Evolutionary conservation across 2,113 vertebrate genomes (phyloP).

Genomic region (Anguilla japonica): DNA sequence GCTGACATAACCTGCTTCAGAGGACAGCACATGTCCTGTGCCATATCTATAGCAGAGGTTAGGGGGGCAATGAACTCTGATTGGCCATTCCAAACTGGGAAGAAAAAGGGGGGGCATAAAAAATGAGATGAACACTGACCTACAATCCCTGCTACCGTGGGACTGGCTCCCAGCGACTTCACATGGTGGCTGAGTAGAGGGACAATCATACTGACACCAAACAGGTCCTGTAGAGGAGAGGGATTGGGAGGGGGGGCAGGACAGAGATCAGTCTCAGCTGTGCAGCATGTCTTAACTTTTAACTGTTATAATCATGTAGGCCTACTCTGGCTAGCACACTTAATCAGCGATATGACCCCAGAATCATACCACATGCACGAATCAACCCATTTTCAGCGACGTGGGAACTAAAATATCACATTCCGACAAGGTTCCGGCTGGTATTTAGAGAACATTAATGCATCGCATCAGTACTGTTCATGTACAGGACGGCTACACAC

Average conservation of each 20-base stretch:
- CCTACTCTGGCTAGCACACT: background rate
- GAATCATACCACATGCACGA: background rate
- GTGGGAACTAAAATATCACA: background rate
- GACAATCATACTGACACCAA: conserved; percentile 95
- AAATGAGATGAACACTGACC: conserved; percentile 68
- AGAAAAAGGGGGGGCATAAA: too few relatives aligned
- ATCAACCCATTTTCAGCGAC: background rate
- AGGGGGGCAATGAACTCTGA: too few relatives aligned
- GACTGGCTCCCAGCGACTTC: conserved; percentile 88
- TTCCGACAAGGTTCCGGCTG: background rate
- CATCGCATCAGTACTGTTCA: background rate
- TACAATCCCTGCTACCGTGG: conserved; percentile 85
- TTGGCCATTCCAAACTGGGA: too few relatives aligned
- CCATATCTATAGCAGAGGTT: background rate
- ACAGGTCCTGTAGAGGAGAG: conserved; percentile 81
- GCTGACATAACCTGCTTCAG: too few relatives aligned
- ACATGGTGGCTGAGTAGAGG: conserved; percentile 89
- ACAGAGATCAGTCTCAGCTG: background rate
- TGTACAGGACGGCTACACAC: background rate
- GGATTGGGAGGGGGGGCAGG: background rate
- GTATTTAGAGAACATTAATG: background rate
- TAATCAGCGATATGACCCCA: background rate
- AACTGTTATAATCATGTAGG: background rate
- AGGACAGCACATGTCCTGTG: too few relatives aligned
- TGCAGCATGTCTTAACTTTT: background rate